phyloP scores from a whole-genome alignment of 2,113 vertebrate species.

The Corydoras maculifer region DNA sequence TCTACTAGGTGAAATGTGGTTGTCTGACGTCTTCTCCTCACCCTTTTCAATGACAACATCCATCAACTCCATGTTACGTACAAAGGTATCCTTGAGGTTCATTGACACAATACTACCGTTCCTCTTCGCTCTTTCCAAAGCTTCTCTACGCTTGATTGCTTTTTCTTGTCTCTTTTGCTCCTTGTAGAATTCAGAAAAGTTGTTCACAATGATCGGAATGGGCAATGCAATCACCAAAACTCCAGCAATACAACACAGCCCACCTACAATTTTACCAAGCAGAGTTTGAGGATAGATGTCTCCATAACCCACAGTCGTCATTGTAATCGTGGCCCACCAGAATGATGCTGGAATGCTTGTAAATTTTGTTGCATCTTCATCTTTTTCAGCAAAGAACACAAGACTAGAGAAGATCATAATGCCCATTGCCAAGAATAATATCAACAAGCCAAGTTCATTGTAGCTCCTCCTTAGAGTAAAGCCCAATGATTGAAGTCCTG shows the following conservation, averaged over 20 bases:
- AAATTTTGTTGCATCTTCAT: conserved; percentile 95
- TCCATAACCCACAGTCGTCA: conserved; percentile 79
- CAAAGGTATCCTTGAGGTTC: conserved; percentile 91
- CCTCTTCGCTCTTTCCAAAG: conserved; percentile 90
- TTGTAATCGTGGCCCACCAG: conserved; percentile 99
- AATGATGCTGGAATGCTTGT: conserved; percentile 97
- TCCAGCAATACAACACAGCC: too few relatives aligned
- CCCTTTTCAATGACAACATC: conserved; percentile 86
- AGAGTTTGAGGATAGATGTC: conserved; percentile 79
- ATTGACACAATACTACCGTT: conserved; percentile 97
- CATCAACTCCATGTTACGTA: conserved; percentile 90
- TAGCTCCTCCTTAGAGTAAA: conserved; percentile 94
- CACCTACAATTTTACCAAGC: conserved; percentile 93
- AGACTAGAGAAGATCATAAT: conserved; percentile 99
- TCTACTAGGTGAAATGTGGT: conserved; percentile 80
- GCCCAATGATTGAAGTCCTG: conserved; percentile 92
- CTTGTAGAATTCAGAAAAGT: too few relatives aligned
- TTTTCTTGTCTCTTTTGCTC: conserved; percentile 60
- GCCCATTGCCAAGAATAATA: conserved; percentile 96
- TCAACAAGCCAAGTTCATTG: conserved; percentile 90
- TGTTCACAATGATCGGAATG: too few relatives aligned
- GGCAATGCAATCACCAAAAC: too few relatives aligned
- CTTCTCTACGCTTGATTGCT: conserved; percentile 93
- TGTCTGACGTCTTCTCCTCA: conserved; percentile 78
- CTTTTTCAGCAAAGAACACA: conserved; percentile 97